Evolutionary conservation across 2,113 vertebrate species (phyloP).

Genomic region (Caretta caretta): DNA sequence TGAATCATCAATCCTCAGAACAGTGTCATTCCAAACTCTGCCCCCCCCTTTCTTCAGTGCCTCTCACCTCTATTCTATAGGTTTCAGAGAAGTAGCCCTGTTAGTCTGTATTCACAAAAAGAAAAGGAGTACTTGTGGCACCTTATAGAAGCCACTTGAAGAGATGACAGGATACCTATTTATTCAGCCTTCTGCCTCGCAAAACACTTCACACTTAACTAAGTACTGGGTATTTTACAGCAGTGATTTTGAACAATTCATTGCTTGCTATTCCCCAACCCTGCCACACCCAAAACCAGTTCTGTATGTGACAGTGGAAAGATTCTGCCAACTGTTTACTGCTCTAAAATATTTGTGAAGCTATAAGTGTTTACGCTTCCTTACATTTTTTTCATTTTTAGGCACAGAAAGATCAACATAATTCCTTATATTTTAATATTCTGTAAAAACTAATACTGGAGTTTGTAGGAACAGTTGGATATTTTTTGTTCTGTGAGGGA

Average conservation of each 20-base stretch:
- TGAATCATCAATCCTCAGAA: background rate
- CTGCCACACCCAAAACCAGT: background rate
- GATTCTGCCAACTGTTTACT: background rate
- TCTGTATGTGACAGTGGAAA: background rate
- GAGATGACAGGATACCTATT: background rate
- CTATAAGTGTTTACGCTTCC: background rate
- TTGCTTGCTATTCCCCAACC: background rate
- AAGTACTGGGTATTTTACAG: background rate
- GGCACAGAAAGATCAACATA: background rate
- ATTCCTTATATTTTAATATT: background rate
- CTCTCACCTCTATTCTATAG: background rate
- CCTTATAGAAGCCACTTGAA: background rate
- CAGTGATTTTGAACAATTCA: background rate
- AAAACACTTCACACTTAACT: too few species aligned
- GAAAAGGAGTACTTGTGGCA: too few species aligned
- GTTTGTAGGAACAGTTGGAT: background rate
- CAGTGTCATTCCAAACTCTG: too few species aligned
- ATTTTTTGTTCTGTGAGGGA: background rate
- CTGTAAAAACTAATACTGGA: background rate
- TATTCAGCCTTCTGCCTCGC: background rate
- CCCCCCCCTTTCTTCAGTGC: background rate
- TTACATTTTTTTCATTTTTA: background rate
- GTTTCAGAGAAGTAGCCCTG: too few species aligned
- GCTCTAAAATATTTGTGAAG: background rate
- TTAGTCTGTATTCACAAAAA: too few species aligned